Evolutionary conservation across 2,888 invertebrate species (phyloP).

Genomic region (Adineta ricciae): DNA sequence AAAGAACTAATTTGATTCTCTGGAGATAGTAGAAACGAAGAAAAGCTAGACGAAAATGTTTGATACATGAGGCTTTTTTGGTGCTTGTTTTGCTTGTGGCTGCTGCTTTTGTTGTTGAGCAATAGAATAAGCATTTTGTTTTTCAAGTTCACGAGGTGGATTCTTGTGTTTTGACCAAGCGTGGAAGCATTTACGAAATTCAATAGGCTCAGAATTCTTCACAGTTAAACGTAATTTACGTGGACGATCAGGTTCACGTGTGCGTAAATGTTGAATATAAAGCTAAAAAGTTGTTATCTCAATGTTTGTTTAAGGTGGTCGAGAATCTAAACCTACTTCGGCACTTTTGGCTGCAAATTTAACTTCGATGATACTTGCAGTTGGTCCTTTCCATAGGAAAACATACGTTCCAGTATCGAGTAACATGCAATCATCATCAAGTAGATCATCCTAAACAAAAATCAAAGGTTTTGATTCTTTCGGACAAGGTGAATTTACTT

Average conservation of each 20-base stretch:
- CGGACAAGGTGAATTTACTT: slow-evolving; percentile 55
- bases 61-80: neutral
- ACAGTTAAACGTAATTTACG: slow-evolving; percentile 84
- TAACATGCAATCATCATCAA: slow-evolving; percentile 99
- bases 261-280: slow-evolving; percentile 90
- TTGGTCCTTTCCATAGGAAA: slow-evolving; percentile 90
- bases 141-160: slow-evolving; percentile 28
- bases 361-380: slow-evolving; percentile 94
- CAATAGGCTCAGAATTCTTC: slow-evolving; percentile 84
- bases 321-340: slow-evolving; percentile 60
- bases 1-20: slow-evolving; percentile 9
- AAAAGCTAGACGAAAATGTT: neutral
- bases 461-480: neutral
- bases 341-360: slow-evolving; percentile 96
- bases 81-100: neutral
- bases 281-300: slow-evolving; percentile 58
- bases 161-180: slow-evolving; percentile 62
- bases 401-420: slow-evolving; percentile 94
- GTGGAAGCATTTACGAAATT: slow-evolving; percentile 95
- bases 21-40: neutral
- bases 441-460: slow-evolving; percentile 73
- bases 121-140: slow-evolving; percentile 10
- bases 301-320: slow-evolving; percentile 37
- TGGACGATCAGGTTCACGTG: slow-evolving; percentile 78
- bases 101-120: neutral